A percentile compares a stretch with the other conserved stretches of the same genome.
Evolutionary conservation across 1,140 invertebrate species (phyloP).

Genomic region (Phocides pigmalion): DNA sequence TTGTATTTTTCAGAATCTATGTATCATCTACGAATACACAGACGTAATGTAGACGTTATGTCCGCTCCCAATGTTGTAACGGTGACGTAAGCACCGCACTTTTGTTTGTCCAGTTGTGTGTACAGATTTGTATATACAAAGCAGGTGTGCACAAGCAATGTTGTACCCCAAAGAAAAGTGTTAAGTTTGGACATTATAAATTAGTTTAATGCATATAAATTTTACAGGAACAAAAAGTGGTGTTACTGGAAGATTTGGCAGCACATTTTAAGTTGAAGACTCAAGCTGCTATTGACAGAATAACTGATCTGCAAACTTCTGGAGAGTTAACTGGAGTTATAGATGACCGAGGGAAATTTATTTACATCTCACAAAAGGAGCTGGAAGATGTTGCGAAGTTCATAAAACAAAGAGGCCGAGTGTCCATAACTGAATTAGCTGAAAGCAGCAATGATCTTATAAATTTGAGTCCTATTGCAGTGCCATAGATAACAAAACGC

Average conservation of each 20-base stretch:
- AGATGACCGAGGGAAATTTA: slow-evolving; percentile 99
- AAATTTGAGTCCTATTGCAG: slow-evolving; percentile 88
- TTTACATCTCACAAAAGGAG: slow-evolving; percentile 97
- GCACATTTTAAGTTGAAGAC: slow-evolving; percentile 97
- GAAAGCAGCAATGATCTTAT: slow-evolving; percentile 98
- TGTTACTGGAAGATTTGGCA: slow-evolving; percentile 96
- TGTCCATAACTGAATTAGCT: slow-evolving; percentile 96
- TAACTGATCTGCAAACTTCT: slow-evolving; percentile 93
- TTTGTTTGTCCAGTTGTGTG: too few relatives aligned
- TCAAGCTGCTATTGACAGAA: slow-evolving; percentile 92
- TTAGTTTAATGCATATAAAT: background rate
- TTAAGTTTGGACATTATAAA: too few relatives aligned
- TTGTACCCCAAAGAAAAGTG: too few relatives aligned
- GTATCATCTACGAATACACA: too few relatives aligned
- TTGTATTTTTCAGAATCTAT: too few relatives aligned
- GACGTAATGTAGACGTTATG: too few relatives aligned
- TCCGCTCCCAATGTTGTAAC: too few relatives aligned
- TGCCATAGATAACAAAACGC: slow-evolving; percentile 36
- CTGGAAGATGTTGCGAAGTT: slow-evolving; percentile 97
- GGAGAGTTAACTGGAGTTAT: slow-evolving; percentile 96
- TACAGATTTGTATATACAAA: too few relatives aligned
- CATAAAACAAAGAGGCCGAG: slow-evolving; percentile 96
- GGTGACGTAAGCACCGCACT: too few relatives aligned
- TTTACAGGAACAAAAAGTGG: slow-evolving; percentile 92
- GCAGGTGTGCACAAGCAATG: too few relatives aligned